These are phyloP conservation scores for Platalea minor DNA, from an alignment of 2,797 vertebrate genomes.

Conservation along the genomic window DNA sequence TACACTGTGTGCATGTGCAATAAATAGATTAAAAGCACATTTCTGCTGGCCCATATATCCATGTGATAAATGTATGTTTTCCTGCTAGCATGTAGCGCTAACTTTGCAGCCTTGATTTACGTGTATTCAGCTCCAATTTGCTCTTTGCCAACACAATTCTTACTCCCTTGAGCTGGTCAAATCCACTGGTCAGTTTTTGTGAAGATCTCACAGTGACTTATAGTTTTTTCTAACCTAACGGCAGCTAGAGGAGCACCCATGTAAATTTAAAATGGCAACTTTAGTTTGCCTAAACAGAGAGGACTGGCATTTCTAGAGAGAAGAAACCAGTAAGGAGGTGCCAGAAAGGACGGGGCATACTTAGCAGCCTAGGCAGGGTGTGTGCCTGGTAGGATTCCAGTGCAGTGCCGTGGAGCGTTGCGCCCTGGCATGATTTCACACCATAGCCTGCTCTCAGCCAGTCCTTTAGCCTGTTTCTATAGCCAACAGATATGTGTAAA, in stretches of 20 bases:
- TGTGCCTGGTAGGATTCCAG: background rate
- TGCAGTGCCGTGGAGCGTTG: rapidly evolving
- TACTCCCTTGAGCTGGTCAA: background rate
- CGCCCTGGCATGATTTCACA: rapidly evolving
- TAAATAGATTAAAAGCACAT: background rate
- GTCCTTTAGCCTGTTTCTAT: background rate
- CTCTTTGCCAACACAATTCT: background rate
- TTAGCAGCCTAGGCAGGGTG: background rate
- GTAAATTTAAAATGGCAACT: background rate
- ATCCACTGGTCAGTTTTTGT: background rate
- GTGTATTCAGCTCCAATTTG: background rate
- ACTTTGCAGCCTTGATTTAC: background rate
- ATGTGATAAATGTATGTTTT: background rate
- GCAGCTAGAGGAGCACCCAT: background rate
- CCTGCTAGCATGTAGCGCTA: background rate
- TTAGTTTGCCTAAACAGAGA: background rate
- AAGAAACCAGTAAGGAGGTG: background rate
- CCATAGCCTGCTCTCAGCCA: background rate
- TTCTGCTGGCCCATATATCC: background rate
- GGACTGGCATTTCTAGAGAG: background rate
- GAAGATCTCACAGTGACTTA: background rate
- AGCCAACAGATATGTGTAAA: background rate
- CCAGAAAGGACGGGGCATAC: background rate
- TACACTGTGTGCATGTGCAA: background rate
- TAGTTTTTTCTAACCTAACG: background rate